Evolutionary conservation across 2,113 vertebrate genomes (phyloP).

Genomic region (Lanius ludovicianus): DNA sequence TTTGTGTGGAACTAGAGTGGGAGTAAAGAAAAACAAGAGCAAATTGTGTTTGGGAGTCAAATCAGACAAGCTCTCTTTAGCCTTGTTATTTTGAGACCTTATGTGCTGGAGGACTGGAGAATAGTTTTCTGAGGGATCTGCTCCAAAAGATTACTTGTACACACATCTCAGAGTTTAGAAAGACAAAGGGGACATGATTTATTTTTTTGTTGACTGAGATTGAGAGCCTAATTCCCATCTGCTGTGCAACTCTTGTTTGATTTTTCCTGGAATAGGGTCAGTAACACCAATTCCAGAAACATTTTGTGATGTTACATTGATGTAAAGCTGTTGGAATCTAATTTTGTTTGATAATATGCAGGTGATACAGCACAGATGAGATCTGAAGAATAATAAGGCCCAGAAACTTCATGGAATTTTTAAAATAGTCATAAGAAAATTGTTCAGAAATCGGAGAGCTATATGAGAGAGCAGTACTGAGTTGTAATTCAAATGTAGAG

Average conservation of each 20-base stretch:
- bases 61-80: background rate
- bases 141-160: background rate
- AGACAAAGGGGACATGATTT: background rate
- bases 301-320: background rate
- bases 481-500: background rate
- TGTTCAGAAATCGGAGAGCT: background rate
- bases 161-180: background rate
- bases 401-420: background rate
- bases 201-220: background rate
- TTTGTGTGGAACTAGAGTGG: background rate
- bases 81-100: background rate
- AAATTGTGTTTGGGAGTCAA: background rate
- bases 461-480: background rate
- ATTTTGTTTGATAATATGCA: background rate
- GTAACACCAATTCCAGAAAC: background rate
- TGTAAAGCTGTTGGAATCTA: background rate
- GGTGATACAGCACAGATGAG: background rate
- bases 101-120: background rate
- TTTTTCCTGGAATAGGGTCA: background rate
- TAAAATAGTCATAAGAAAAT: background rate
- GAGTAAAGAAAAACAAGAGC: background rate
- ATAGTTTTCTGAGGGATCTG: background rate
- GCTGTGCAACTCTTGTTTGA: background rate
- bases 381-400: background rate
- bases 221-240: background rate